Evolutionary conservation across 2,797 vertebrate species (phyloP), one percentile per base, ranked within the genome.

Genomic region (Onychomys leucogaster): DNA sequence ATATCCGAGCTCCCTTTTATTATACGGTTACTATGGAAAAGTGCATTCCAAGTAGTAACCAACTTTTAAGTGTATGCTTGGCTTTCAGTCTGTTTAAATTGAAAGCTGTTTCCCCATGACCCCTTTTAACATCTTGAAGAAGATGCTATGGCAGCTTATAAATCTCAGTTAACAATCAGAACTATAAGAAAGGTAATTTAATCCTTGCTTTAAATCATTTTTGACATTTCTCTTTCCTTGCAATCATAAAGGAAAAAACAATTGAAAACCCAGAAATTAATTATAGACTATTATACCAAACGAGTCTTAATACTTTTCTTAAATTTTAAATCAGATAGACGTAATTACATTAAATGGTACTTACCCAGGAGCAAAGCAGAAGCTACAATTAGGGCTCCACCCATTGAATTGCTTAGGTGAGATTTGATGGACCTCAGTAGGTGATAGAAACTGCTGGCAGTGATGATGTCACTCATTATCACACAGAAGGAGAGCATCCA

Each of bases 151-250:
- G 84, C 95, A 87, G 92, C 90, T 92, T 97, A 92, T 97, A 95
- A 96, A 97, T 97, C 95, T 95, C 63, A 82, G 75, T 96, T 95
- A 94, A 90, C 57, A 97, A 94, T 97, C 84, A 83, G 93, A 97
- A 93, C 49, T 34, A 89, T 90, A 69, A 89, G 94, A 96, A 84
- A 95, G 76, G 84, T 94, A 96, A 95, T 97, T 97, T 96, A 88
- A 94, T 93, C 49, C 81, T 92, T 82, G 77, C 91, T 89, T 95
- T 97, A 94, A 96, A 96, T 97, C 81, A 92, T 92, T 92, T 96
- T 92, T 97, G 90, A 91, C 92, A 92, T 94, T 96, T 92, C 83
- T 88, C 61, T 97, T 90, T 90, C 21, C 67, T 89, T 67, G 1
- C 16, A 93, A 92, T 95, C 87, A 97, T 94, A 97, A 92, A 95